A percentile compares a stretch with the other conserved stretches of the same genome.
phyloP scores from a whole-genome alignment of 2,888 invertebrate genomes.

The Halictus quadricinctus region DNA sequence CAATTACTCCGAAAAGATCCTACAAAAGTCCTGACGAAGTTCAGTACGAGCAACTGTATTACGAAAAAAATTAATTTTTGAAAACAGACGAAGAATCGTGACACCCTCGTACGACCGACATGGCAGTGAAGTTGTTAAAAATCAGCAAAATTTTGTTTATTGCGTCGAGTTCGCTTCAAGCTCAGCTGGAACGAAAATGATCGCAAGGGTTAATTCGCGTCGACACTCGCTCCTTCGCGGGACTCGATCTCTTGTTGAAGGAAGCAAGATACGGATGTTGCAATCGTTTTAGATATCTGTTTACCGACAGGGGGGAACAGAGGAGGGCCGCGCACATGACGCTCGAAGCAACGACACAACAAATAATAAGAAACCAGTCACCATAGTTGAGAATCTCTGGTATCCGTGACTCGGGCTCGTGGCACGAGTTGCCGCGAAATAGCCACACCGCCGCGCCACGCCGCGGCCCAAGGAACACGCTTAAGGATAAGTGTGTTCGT shows the following conservation, averaged over 20 bases:
- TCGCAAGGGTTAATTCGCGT: neutral
- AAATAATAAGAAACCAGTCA: constrained; percentile 16
- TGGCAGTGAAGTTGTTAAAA: too few relatives aligned
- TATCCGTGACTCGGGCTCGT: constrained; percentile 48
- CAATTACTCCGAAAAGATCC: too few relatives aligned
- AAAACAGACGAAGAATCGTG: too few relatives aligned
- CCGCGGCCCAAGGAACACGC: constrained; percentile 31
- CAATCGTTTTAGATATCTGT: neutral
- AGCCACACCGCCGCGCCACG: neutral
- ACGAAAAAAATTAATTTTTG: neutral
- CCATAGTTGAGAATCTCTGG: constrained; percentile 49
- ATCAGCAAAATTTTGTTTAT: too few relatives aligned
- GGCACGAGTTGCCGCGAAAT: constrained; percentile 49
- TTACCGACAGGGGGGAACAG: neutral
- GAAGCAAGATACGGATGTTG: neutral
- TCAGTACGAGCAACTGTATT: neutral
- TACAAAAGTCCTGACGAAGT: too few relatives aligned
- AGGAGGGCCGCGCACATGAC: neutral
- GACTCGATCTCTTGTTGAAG: neutral
- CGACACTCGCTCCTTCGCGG: neutral
- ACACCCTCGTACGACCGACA: too few relatives aligned
- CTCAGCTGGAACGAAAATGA: neutral
- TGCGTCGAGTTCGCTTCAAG: too few relatives aligned
- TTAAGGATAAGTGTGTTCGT: constrained; percentile 35
- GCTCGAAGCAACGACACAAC: constrained; percentile 1